phyloP scores from a whole-genome alignment of 2,888 invertebrate species.

The Cylloceria caligata region DNA sequence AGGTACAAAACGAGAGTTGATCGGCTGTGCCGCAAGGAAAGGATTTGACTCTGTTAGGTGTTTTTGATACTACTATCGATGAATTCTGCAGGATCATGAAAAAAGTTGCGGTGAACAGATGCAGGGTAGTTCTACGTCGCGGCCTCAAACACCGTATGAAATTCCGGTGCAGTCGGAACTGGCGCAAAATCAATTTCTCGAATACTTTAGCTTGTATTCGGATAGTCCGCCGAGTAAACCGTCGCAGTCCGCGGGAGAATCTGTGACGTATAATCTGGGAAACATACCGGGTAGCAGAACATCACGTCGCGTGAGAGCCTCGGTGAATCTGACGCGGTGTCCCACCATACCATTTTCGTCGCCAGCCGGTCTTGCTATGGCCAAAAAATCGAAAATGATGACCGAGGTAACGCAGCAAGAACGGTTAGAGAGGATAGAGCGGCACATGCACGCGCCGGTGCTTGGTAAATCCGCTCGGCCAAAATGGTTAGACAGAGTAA shows the following conservation, averaged over 20 bases:
- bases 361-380: slow-evolving; percentile 85
- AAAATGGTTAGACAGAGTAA: slow-evolving; percentile 79
- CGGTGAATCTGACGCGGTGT: slow-evolving; percentile 84
- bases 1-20: slow-evolving; percentile 81
- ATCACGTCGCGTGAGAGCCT: slow-evolving; percentile 84
- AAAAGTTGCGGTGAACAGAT: slow-evolving; percentile 84
- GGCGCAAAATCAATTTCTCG: slow-evolving; percentile 84
- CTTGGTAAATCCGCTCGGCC: slow-evolving; percentile 77
- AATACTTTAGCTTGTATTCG: slow-evolving; percentile 84
- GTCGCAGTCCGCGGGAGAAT: background rate
- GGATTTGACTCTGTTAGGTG: background rate
- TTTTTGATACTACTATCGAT: slow-evolving; percentile 47
- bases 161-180: slow-evolving; percentile 73
- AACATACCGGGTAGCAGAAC: slow-evolving; percentile 74
- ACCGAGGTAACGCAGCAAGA: slow-evolving; percentile 85
- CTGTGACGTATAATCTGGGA: slow-evolving; percentile 35
- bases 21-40: slow-evolving; percentile 2
- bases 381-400: slow-evolving; percentile 85
- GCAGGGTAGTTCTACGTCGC: slow-evolving; percentile 83
- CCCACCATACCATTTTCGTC: slow-evolving; percentile 86
- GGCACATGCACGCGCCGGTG: slow-evolving; percentile 85
- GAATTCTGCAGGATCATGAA: slow-evolving; percentile 84
- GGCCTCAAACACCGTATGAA: slow-evolving; percentile 82
- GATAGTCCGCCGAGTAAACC: slow-evolving; percentile 60
- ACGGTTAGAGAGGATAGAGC: slow-evolving; percentile 86